Percentiles rank a stretch among this genome's conserved stretches.
phyloP scores from a whole-genome alignment of 2,797 vertebrate species.

The Gymnoscopelus microlampas region DNA sequence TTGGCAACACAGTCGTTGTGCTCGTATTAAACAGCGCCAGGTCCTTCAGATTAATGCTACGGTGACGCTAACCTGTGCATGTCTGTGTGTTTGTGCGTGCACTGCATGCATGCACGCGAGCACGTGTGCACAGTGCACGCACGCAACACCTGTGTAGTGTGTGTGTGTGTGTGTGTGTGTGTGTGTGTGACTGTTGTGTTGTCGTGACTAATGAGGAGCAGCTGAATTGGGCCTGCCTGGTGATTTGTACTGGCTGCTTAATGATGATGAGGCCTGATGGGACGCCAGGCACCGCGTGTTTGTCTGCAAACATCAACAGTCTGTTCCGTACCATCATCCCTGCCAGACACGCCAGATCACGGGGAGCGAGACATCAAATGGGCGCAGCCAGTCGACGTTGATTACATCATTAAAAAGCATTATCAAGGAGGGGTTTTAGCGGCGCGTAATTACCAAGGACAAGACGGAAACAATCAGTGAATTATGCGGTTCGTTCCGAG shows the following conservation, averaged over 20 bases:
- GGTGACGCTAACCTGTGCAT: constrained; percentile 46
- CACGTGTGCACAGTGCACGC: too few relatives aligned
- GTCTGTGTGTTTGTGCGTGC: constrained; percentile 14
- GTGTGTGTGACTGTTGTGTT: constrained; percentile 69
- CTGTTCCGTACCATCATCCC: constrained; percentile 77
- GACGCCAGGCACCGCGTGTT: constrained; percentile 81
- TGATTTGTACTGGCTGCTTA: constrained; percentile 85
- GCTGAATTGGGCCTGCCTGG: constrained; percentile 81
- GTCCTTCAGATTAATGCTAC: constrained; percentile 61
- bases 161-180: constrained; percentile 13
- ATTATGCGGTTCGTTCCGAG: constrained; percentile 50
- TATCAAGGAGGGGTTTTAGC: constrained; percentile 69
- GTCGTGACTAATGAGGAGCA: constrained; percentile 82
- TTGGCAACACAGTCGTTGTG: constrained; percentile 52
- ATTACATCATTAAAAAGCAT: constrained; percentile 81
- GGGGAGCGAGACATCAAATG: constrained; percentile 69
- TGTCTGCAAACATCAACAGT: constrained; percentile 86
- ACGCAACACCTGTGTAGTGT: too few relatives aligned
- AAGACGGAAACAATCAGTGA: constrained; percentile 62
- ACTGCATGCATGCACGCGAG: too few relatives aligned
- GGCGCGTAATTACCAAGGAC: constrained; percentile 71
- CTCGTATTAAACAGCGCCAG: constrained; percentile 58
- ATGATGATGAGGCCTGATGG: constrained; percentile 88
- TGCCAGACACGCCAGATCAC: constrained; percentile 77
- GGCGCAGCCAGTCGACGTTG: constrained; percentile 70